Evolutionary conservation across 2,113 vertebrate species (phyloP).

Genomic region (Neotoma lepida): DNA sequence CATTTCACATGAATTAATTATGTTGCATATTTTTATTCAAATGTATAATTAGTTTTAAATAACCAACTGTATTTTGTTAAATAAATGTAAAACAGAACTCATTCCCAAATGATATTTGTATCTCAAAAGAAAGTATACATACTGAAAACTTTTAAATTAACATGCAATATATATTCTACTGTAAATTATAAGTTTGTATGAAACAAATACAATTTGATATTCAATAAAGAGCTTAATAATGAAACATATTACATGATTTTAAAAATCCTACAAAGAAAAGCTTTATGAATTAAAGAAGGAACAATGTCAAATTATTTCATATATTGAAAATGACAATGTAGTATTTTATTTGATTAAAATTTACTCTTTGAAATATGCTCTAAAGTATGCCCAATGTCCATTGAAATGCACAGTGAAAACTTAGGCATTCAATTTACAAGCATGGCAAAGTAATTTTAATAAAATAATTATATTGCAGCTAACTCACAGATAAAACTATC

Average conservation of each 20-base stretch:
- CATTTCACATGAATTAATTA: neutral
- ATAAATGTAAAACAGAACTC: neutral
- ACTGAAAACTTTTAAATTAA: conserved; percentile 15
- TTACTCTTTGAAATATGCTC: neutral
- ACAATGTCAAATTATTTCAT: neutral
- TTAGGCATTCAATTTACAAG: conserved; percentile 7
- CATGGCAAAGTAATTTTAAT: neutral
- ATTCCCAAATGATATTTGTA: neutral
- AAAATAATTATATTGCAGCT: neutral
- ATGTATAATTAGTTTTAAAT: neutral
- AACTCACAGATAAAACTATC: neutral
- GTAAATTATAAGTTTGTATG: neutral
- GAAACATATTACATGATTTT: neutral
- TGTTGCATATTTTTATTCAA: conserved; percentile 16
- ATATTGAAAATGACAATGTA: neutral
- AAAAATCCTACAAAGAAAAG: neutral
- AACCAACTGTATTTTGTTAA: neutral
- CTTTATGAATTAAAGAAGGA: neutral
- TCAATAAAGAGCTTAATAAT: neutral
- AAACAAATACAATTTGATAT: neutral
- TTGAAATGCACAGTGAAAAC: neutral
- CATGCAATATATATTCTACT: neutral
- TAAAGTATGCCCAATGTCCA: neutral
- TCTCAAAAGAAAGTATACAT: neutral
- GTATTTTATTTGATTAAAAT: neutral